Conservation (phyloP, 2,888 invertebrate genomes). For the Dastarcus helophoroides region DNA sequence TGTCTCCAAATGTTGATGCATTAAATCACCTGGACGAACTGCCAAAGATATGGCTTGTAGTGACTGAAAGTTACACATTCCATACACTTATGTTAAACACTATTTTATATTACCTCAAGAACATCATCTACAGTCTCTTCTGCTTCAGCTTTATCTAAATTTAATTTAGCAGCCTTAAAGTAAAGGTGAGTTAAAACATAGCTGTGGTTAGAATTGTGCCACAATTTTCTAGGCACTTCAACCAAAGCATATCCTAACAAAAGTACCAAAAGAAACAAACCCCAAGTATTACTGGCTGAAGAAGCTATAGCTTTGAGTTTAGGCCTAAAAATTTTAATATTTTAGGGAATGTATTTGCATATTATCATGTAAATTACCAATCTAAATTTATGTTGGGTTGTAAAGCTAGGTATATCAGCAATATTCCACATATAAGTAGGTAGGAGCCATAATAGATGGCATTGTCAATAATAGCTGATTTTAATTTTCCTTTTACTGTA, state of each 20-base stretch:
- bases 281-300: slow-evolving; percentile 99
- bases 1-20: slow-evolving; percentile 73
- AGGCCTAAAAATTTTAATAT: slow-evolving; percentile 39
- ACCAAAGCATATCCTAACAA: slow-evolving; percentile 92
- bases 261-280: slow-evolving; percentile 84
- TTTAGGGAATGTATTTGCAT: neutral
- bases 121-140: slow-evolving; percentile 95
- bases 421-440: slow-evolving; percentile 83
- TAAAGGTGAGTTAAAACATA: slow-evolving; percentile 78
- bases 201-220: slow-evolving; percentile 81
- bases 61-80: slow-evolving; percentile 58
- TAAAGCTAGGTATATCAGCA: slow-evolving; percentile 88
- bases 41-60: slow-evolving; percentile 70
- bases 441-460: slow-evolving; percentile 97
- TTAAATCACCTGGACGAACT: slow-evolving; percentile 62
- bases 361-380: slow-evolving; percentile 44
- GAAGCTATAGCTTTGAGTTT: slow-evolving; percentile 95
- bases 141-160: slow-evolving; percentile 91
- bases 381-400: slow-evolving; percentile 82
- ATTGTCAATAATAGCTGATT: slow-evolving; percentile 91
- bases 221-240: slow-evolving; percentile 84
- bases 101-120: slow-evolving; percentile 74
- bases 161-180: slow-evolving; percentile 88
- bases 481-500: slow-evolving; percentile 84
- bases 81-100: no score